phyloP scores from a whole-genome alignment of 2,797 vertebrate genomes.

The Okamejei kenojei region DNA sequence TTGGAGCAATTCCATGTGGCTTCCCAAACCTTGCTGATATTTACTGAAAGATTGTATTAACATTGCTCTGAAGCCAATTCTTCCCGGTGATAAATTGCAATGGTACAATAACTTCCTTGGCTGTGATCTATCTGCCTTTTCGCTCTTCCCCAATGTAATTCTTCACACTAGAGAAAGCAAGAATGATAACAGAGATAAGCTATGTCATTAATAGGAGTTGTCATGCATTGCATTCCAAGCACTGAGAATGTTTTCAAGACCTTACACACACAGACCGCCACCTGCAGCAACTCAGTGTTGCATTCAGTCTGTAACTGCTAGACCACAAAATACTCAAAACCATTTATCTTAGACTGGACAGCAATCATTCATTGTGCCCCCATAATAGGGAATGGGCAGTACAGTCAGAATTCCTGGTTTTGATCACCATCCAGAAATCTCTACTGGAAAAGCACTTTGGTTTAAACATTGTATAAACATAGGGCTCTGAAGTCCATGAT shows the following conservation, averaged over 20 bases:
- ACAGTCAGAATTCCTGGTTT: background rate
- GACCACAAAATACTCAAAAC: background rate
- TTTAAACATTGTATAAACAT: background rate
- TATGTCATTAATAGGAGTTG: background rate
- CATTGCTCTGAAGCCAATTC: background rate
- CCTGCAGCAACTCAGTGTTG: background rate
- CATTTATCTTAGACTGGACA: background rate
- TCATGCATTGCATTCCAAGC: background rate
- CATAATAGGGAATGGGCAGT: background rate
- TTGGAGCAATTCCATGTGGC: background rate
- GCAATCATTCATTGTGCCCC: too few species aligned
- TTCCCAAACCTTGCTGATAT: background rate
- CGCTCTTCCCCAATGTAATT: background rate
- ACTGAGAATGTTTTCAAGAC: background rate
- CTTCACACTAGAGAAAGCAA: background rate
- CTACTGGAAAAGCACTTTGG: background rate
- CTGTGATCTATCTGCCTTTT: background rate
- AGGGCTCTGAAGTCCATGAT: background rate
- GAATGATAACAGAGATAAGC: background rate
- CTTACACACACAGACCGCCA: background rate
- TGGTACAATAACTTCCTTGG: background rate
- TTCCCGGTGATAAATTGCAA: background rate
- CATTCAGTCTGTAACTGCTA: background rate
- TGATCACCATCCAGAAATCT: background rate
- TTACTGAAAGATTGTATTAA: background rate